phyloP scores from a whole-genome alignment of 1,140 invertebrate genomes.

The Cherax destructor region DNA sequence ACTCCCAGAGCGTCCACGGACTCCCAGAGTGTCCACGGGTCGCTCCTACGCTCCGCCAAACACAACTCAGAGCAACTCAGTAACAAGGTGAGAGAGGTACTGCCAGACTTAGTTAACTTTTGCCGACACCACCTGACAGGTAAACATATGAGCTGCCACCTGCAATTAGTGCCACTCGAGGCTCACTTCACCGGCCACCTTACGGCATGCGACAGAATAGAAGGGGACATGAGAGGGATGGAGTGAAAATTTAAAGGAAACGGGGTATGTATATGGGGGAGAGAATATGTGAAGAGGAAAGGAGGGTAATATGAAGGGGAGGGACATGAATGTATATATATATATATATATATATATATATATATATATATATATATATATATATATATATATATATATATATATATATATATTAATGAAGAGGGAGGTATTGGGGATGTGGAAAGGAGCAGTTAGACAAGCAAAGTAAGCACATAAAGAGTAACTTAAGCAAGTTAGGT shows the following conservation, averaged over 20 bases:
- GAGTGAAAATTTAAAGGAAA: neutral
- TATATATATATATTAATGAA: no score
- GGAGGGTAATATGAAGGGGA: no score
- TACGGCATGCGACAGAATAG: neutral
- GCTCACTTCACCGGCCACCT: neutral
- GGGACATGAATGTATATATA: neutral
- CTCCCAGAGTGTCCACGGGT: no score
- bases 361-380: no score
- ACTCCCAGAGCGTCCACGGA: no score
- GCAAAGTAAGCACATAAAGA: no score
- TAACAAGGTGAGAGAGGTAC: slow-evolving; percentile 34
- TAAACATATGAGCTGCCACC: slow-evolving; percentile 20
- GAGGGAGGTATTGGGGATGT: no score
- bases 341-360: no score
- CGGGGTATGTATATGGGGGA: neutral
- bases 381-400: no score
- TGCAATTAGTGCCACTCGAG: slow-evolving; percentile 4
- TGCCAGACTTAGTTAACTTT: slow-evolving; percentile 43
- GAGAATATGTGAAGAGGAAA: neutral
- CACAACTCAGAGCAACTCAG: neutral
- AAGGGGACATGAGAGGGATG: neutral
- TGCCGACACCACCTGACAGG: slow-evolving; percentile 28
- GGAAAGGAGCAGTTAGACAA: no score
- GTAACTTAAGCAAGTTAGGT: no score
- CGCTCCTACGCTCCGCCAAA: neutral